A percentile compares a stretch with the other conserved stretches of the same genome.
These are phyloP conservation scores for Cyphomyrus plagiostoma DNA, from an alignment of 2,113 vertebrate genomes.

Conservation along the genomic window DNA sequence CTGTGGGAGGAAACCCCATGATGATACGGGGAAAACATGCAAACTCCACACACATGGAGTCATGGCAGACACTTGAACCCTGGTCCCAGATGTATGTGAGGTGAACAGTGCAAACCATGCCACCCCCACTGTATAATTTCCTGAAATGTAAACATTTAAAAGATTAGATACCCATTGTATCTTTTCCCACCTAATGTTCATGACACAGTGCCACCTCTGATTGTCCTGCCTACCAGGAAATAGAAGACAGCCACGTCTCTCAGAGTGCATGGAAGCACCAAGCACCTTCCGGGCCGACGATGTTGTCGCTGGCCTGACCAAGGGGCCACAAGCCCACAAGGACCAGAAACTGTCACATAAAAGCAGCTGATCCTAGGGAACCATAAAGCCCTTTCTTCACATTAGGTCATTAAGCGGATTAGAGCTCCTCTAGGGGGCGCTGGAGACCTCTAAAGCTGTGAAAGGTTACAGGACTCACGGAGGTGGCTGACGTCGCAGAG, in stretches of 20 bases:
- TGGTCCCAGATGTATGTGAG: no score
- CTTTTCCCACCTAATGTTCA: background rate
- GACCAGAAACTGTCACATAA: background rate
- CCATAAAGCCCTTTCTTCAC: background rate
- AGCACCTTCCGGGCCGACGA: background rate
- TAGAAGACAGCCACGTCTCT: background rate
- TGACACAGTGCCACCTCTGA: background rate
- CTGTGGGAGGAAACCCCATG: no score
- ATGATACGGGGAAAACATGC: no score
- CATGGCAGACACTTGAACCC: no score
- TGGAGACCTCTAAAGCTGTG: conserved; percentile 10
- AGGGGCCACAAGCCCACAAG: background rate
- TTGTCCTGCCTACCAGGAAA: background rate
- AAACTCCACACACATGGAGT: no score
- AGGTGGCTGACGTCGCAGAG: conserved; percentile 26
- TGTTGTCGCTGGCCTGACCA: background rate
- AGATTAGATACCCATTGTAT: background rate
- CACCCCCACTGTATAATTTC: background rate
- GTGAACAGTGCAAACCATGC: no score
- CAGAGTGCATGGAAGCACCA: background rate
- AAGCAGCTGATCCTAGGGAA: background rate
- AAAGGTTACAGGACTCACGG: conserved; percentile 52
- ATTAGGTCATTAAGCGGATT: background rate
- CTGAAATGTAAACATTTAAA: background rate
- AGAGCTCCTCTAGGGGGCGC: background rate